Evolutionary conservation across 2,797 vertebrate species (phyloP), one percentile per base, ranked within the genome.

Genomic region (Crenuchus spilurus): DNA sequence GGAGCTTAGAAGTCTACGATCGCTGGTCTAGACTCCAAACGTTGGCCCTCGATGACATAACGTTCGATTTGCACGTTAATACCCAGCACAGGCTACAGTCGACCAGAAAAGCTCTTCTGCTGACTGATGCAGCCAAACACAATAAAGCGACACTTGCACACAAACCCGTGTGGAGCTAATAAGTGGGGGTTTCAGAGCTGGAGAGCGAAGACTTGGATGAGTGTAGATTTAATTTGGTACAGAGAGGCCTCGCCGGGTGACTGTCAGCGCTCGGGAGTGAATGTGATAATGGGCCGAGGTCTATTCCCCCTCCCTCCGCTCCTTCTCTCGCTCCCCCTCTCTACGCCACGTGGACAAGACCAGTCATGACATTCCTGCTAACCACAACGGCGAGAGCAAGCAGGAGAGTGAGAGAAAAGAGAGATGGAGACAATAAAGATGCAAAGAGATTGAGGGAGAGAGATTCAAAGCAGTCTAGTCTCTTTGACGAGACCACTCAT

Each of bases 201-300:
- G 79, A 82, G 70, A 35, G 46, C 81, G 77, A 87, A 81, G 85
- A 83, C 82, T 87, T 88, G 86, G 88, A 92, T 84, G 86, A 87
- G 85, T 84, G 84, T 88, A 80, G 77, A 79, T 88, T 88, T 88
- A 89, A 90, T 87, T 90, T 87, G 84, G 84, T 87, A 84, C 80
- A 85, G 88, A 83, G 80, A 87, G 87, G 79, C 58, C 85, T 85
- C 71, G 83, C 84, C 78, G 79, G 81, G 81, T 79, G 82, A 84
- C 82, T 88, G 87, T 90, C 87, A 89, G 87, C 83, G 79, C 85
- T 87, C 75, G 83, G 86, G 83, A 86, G 85, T 73, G 73, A 84
- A 84, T 62, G 70, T 81, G 84, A 91, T 87, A 88, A 89, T 90
- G 79, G 82, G 82, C 80, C 81, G 86, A 87, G 82, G 81, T 82